Evolutionary conservation across 2,797 vertebrate species (phyloP), one percentile per base, ranked within the genome.

Genomic region (Paguma larvata): DNA sequence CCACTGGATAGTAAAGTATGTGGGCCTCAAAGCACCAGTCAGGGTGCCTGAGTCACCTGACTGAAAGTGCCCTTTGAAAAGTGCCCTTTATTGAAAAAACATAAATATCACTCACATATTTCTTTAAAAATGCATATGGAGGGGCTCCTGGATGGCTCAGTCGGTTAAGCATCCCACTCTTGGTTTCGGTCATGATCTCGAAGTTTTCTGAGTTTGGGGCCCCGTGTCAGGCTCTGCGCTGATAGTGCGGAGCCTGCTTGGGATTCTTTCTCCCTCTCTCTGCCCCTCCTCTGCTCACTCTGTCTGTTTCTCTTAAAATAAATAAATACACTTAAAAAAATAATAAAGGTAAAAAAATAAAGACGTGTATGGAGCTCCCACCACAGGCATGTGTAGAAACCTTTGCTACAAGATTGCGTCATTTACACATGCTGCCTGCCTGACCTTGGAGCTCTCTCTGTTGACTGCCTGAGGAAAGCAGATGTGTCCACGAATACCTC

Each of bases 1-100:
- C 32, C n/a, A 7, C 25, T 27, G 27, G 85, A 14, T 4, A 0
- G 0, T 44, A 23, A 11, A 30, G 21, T 5, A 19, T 0, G 1
- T 32, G 32, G 13, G 12, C 38, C 9, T 27, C 32, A 6, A 21
- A 11, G 10, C 3, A 38, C 25, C 12, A 41, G 34, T 77, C 32
- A 25, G n/a, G 65, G 7, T 8, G 51, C 48, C 48, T 27, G 12
- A 0, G 46, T 62, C 62, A 48, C 41, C 38, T 38, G 38, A 38
- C 38, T 38, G 38, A 38, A 38, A 38, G 38, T 38, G 38, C 38
- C 38, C 38, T 86, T 62, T 21, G 3, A 56, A 63, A 83, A 73
- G 23, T 46, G 46, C 11, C 21, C 87, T 95, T 80, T 16, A 16
- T 48, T 16, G 12, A 4, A 12, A 4, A 25, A 65, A 59, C 75